phyloP scores from a whole-genome alignment of 2,113 vertebrate genomes.

The Oenanthe oenanthe region DNA sequence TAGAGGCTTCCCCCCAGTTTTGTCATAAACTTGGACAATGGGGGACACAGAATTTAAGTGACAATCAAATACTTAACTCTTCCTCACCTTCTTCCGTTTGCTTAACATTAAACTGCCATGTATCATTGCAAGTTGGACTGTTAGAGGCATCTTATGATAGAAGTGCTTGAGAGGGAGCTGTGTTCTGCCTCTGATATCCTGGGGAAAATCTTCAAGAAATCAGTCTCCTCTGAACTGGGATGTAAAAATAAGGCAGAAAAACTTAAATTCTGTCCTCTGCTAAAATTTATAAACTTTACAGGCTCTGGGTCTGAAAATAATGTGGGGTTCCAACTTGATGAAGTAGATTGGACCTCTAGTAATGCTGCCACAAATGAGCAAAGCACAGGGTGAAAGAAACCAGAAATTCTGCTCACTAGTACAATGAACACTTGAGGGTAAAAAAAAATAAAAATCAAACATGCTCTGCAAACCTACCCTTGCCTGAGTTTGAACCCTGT shows the following conservation, averaged over 20 bases:
- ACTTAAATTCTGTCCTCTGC: neutral
- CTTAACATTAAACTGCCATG: neutral
- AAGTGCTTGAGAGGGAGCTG: neutral
- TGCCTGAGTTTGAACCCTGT: neutral
- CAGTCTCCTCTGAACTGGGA: neutral
- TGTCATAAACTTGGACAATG: too few species aligned
- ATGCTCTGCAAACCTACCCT: neutral
- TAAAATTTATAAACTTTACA: neutral
- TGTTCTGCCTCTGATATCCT: neutral
- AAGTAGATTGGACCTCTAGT: neutral
- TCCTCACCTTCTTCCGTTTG: neutral
- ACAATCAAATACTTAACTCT: neutral
- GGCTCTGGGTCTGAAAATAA: neutral
- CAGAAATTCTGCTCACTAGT: neutral
- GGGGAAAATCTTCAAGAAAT: neutral
- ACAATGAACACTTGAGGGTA: too few species aligned
- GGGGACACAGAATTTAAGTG: neutral
- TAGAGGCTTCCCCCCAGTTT: too few species aligned
- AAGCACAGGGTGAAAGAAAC: neutral
- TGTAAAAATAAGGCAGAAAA: neutral
- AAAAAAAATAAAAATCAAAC: accelerated
- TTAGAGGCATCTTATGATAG: neutral
- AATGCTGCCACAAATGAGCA: neutral
- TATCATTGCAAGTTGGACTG: neutral
- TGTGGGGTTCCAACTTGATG: neutral